These are phyloP conservation scores for Corythoichthys haematopterus DNA, from an alignment of 2,113 vertebrate species.

Conservation along the genomic window DNA sequence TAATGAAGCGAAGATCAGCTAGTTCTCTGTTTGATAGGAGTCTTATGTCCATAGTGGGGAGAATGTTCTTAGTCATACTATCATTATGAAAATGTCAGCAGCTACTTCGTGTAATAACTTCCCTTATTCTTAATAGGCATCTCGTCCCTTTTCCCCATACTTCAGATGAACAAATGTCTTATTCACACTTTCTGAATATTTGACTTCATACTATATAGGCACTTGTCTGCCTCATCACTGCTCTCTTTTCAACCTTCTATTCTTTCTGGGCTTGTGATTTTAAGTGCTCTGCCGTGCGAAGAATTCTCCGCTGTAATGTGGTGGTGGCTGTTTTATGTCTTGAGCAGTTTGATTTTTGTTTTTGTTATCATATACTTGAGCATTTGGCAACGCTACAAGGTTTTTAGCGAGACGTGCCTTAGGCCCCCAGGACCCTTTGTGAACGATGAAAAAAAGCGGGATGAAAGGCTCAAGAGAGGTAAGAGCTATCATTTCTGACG, in stretches of 20 bases:
- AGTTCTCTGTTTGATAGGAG: slow-evolving; percentile 18
- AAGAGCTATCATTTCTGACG: not conserved
- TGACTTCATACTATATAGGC: not conserved
- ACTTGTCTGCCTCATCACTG: not conserved
- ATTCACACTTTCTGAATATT: not conserved
- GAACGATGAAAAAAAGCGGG: slow-evolving; percentile 52
- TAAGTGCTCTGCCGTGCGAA: not conserved
- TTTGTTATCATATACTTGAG: slow-evolving; percentile 19
- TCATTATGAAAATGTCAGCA: slow-evolving; percentile 27
- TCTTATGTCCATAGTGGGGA: slow-evolving; percentile 31
- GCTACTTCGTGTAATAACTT: not conserved
- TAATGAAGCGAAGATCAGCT: slow-evolving; percentile 15
- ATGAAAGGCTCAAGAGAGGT: slow-evolving; percentile 74
- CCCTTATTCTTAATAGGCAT: not conserved
- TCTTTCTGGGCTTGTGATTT: not conserved
- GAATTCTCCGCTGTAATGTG: slow-evolving; percentile 30
- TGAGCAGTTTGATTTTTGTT: slow-evolving; percentile 27
- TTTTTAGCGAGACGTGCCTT: slow-evolving; percentile 60
- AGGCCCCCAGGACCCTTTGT: slow-evolving; percentile 57
- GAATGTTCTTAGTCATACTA: slow-evolving; percentile 16
- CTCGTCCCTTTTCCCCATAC: not conserved
- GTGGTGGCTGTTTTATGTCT: slow-evolving; percentile 42
- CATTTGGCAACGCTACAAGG: slow-evolving; percentile 30
- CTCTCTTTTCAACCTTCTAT: not conserved
- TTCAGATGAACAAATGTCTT: not conserved